phyloP scores from a whole-genome alignment of 2,113 vertebrate species.

The Pao palembangensis region DNA sequence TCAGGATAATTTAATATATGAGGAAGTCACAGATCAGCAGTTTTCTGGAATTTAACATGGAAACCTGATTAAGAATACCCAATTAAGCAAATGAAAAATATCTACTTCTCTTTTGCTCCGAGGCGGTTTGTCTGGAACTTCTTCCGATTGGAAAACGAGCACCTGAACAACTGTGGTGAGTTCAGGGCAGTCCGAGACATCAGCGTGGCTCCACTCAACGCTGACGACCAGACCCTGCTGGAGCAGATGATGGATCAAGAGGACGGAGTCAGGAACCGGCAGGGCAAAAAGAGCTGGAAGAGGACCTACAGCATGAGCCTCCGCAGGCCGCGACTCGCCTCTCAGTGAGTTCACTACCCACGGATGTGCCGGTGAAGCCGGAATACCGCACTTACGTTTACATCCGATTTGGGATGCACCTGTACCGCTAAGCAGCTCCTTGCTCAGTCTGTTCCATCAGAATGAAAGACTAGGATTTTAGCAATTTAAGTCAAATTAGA shows the following conservation, averaged over 20 bases:
- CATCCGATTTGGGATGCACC: no score
- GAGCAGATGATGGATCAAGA: constrained; percentile 99
- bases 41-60: no score
- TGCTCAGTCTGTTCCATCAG: no score
- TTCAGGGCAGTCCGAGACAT: constrained; percentile 97
- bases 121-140: constrained; percentile 99
- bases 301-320: constrained; percentile 92
- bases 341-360: constrained; percentile 78
- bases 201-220: constrained; percentile 94
- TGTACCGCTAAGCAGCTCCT: no score
- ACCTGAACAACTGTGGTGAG: constrained; percentile 98
- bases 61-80: no score
- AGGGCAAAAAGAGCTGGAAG: constrained; percentile 94
- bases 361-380: no score
- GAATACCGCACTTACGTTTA: no score
- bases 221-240: constrained; percentile 94
- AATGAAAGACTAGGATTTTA: no score
- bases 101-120: background rate
- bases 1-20: no score
- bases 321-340: constrained; percentile 85
- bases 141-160: constrained; percentile 97
- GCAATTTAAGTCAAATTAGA: no score
- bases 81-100: no score
- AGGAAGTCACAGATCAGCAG: no score
- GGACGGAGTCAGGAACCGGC: constrained; percentile 92